Evolutionary conservation across 2,797 vertebrate species (phyloP).

Genomic region (Toxotes lorentzi): DNA sequence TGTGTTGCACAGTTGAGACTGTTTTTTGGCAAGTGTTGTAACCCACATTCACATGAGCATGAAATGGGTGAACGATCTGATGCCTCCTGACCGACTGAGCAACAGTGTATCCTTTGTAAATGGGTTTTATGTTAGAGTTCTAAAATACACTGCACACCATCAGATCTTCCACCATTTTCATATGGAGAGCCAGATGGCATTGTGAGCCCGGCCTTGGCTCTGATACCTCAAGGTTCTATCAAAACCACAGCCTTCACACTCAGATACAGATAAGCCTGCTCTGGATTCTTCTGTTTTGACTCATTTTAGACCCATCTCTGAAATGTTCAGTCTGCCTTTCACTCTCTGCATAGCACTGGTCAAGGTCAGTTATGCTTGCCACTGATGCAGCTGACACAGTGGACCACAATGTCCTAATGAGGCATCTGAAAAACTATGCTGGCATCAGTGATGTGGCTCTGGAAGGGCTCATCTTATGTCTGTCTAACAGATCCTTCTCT

Average conservation of each 20-base stretch:
- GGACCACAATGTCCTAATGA: neutral
- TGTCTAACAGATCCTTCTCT: too few relatives aligned
- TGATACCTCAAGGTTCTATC: conserved; percentile 4
- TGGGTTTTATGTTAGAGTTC: conserved; percentile 7
- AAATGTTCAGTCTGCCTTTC: neutral
- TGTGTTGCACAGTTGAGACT: conserved; percentile 28
- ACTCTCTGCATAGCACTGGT: too few relatives aligned
- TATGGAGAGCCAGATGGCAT: conserved; percentile 12
- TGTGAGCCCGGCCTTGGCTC: neutral
- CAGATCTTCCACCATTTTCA: conserved; percentile 19
- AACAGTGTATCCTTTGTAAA: conserved; percentile 9
- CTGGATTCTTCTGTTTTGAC: neutral
- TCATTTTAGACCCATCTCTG: neutral
- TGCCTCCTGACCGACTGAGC: conserved; percentile 12
- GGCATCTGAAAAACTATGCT: neutral
- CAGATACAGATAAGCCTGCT: neutral
- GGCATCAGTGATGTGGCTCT: neutral
- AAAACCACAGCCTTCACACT: conserved; percentile 6
- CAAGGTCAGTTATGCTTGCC: neutral
- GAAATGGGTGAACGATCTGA: conserved; percentile 17
- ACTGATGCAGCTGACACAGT: neutral
- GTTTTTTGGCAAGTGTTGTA: conserved; percentile 28
- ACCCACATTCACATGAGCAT: conserved; percentile 27
- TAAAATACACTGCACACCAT: conserved; percentile 11
- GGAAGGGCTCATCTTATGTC: neutral